Percentiles rank a stretch among this genome's conserved stretches.
Evolutionary conservation across 2,113 vertebrate genomes (phyloP).

Genomic region (Danionella cerebrum): DNA sequence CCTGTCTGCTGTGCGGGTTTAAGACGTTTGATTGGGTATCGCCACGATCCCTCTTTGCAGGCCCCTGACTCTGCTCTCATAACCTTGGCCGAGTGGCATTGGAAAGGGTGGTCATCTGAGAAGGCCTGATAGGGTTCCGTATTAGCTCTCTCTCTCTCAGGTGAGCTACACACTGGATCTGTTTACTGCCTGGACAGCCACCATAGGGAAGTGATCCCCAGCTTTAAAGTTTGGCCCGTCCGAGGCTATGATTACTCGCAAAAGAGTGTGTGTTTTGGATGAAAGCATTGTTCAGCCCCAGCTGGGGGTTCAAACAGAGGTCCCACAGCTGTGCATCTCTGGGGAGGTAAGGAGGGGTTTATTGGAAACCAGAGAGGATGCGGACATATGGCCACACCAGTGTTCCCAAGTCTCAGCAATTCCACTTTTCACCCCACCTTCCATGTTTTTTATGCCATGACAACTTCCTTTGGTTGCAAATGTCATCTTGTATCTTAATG

Average conservation of each 20-base stretch:
- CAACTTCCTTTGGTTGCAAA: neutral
- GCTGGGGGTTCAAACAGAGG: slow-evolving; percentile 63
- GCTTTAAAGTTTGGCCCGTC: slow-evolving; percentile 49
- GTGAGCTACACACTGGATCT: slow-evolving; percentile 57
- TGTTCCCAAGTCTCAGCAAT: slow-evolving; percentile 49
- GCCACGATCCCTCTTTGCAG: neutral
- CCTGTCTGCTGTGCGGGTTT: neutral
- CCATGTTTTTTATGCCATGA: slow-evolving; percentile 5
- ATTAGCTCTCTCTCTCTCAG: slow-evolving; percentile 56
- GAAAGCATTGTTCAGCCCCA: slow-evolving; percentile 45
- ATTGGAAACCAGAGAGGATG: slow-evolving; percentile 24
- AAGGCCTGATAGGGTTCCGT: slow-evolving; percentile 52
- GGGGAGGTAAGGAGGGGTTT: slow-evolving; percentile 44
- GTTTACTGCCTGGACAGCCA: slow-evolving; percentile 62
- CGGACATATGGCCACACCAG: slow-evolving; percentile 36
- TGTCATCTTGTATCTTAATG: neutral
- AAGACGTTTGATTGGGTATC: slow-evolving; percentile 12
- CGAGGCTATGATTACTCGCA: slow-evolving; percentile 59
- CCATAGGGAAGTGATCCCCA: slow-evolving; percentile 51
- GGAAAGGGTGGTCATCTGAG: slow-evolving; percentile 51
- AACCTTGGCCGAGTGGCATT: slow-evolving; percentile 23
- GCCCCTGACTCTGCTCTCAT: neutral
- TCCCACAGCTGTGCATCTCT: slow-evolving; percentile 61
- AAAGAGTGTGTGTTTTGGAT: slow-evolving; percentile 23
- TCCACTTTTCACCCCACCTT: slow-evolving; percentile 38